A percentile compares a stretch with the other conserved stretches of the same genome.
Conservation (phyloP, 2,797 vertebrate species). For the Oceanodroma leucorhoa region DNA sequence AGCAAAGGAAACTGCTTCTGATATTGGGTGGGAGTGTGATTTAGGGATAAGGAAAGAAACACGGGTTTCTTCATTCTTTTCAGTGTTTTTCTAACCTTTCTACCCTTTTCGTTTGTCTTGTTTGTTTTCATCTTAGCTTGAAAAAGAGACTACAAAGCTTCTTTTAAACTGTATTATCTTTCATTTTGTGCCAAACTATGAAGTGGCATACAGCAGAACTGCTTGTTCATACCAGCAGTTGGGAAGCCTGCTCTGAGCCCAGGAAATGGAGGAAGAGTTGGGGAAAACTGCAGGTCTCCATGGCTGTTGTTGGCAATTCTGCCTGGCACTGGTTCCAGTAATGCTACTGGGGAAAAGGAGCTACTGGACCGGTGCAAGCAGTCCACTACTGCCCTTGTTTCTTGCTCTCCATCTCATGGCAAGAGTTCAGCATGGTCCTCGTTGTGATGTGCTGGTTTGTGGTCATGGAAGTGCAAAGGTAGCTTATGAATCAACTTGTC, state of each 20-base stretch:
- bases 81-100: neutral
- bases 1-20: neutral
- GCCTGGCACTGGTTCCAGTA: neutral
- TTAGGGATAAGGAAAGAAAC: neutral
- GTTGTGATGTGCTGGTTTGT: accelerated
- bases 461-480: neutral
- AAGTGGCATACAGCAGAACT: neutral
- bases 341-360: neutral
- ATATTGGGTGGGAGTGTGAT: neutral
- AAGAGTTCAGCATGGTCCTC: neutral
- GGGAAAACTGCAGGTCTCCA: neutral
- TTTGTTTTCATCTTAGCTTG: neutral
- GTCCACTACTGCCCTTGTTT: neutral
- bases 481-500: neutral
- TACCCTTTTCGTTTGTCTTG: neutral
- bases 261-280: neutral
- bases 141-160: neutral
- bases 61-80: neutral
- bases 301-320: neutral
- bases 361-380: neutral
- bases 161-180: neutral
- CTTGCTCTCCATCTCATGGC: accelerated
- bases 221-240: neutral
- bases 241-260: neutral
- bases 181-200: neutral